Percentiles rank a stretch among this genome's conserved stretches.
Evolutionary conservation across 2,113 vertebrate species (phyloP).

Genomic region (Corythornis madagascariensis): DNA sequence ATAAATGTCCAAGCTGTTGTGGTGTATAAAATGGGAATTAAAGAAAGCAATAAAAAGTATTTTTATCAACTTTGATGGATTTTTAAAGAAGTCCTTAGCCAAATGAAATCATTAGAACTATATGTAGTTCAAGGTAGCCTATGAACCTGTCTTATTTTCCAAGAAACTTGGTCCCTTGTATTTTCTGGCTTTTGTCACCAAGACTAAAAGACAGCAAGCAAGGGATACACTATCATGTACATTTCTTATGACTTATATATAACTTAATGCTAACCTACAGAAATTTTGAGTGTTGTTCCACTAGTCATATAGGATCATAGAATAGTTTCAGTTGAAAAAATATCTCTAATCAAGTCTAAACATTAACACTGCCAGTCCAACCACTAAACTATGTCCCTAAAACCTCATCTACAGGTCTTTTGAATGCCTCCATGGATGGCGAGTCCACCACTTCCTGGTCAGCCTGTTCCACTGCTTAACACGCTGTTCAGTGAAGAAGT

Average conservation of each 20-base stretch:
- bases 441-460: too few relatives aligned
- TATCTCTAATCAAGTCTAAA: too few relatives aligned
- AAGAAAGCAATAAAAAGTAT: neutral
- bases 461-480: too few relatives aligned
- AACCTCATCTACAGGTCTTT: too few relatives aligned
- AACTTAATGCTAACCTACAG: neutral
- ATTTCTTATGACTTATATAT: neutral
- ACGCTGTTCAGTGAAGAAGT: too few relatives aligned
- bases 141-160: neutral
- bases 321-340: too few relatives aligned
- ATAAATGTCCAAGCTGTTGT: neutral
- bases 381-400: too few relatives aligned
- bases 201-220: neutral
- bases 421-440: too few relatives aligned
- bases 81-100: neutral
- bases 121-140: accelerated
- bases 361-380: too few relatives aligned
- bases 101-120: neutral
- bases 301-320: neutral
- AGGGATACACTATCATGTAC: neutral
- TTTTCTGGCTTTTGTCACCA: neutral
- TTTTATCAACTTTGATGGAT: neutral
- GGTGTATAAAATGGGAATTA: neutral
- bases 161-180: neutral
- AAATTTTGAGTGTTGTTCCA: neutral